Evolutionary conservation across 2,888 invertebrate genomes (phyloP), one percentile per base, ranked within the genome.

Genomic region (Neoitamus cyanurus): DNA sequence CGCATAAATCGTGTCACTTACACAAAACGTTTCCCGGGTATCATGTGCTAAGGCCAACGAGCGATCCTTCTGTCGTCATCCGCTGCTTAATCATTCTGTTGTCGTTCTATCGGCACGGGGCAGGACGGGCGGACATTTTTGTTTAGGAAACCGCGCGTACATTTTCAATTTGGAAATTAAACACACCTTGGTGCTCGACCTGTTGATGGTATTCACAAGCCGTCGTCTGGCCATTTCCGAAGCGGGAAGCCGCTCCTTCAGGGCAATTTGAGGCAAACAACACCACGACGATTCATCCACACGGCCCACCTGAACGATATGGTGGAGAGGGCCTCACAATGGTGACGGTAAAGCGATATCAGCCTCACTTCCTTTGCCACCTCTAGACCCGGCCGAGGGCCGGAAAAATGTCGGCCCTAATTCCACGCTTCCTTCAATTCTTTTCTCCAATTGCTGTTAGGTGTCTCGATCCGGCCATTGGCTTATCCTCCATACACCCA

Each of bases 161-260:
- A 25, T 42, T 42, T 78, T 48, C 78, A 78, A 78, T 78, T 78
- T 82, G 30, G 37, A 82, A 82, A 82, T 82, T 82, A 82, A 82
- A 69, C 69, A 82, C 82, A 69, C 82, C 82, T 82, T 36, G 37
- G 37, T 13, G 13, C 25, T 75, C 69, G 36, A 82, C 82, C 82
- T 82, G 82, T 82, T 82, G 82, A 82, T 37, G 31, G n/a, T 31
- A 58, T 80, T 80, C 78, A 80, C 48, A 9, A 3, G 28, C 42
- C 25, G 77, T 80, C 78, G 58, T 11, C 31, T 30, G 11, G 37
- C 58, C 34, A 34, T 69, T 68, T 82, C 37, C 82, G 82, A 37
- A 37, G 28, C 31, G 69, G 37, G 48, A 82, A 13, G 82, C 82
- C 82, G 68, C 82, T 78, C 78, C 78, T 48, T 31, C n/a, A n/a